Conservation (phyloP, 1,140 invertebrate species). For the Subanguina moxae region DNA sequence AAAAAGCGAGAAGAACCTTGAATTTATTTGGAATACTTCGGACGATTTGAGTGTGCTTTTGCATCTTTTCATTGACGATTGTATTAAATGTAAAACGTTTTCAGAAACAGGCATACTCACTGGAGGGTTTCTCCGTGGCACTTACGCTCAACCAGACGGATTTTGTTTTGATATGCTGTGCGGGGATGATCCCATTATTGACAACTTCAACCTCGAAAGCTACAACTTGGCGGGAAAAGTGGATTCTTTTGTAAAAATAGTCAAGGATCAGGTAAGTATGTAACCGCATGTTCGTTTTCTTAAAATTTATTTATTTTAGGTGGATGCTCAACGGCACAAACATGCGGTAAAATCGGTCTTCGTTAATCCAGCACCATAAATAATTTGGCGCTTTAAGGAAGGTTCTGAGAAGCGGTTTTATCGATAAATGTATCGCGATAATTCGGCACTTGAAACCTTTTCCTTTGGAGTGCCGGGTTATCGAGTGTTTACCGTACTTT, state of each 20-base stretch:
- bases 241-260: conserved; percentile 60
- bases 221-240: conserved; percentile 64
- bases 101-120: conserved; percentile 50
- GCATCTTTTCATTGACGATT: conserved; percentile 2
- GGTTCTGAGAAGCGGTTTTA: too few relatives aligned
- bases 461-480: too few relatives aligned
- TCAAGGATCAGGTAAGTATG: conserved; percentile 62
- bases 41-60: conserved; percentile 60
- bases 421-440: too few relatives aligned
- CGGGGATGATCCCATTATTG: conserved; percentile 71
- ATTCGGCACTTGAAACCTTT: too few relatives aligned
- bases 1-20: conserved; percentile 68
- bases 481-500: too few relatives aligned
- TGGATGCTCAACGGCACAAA: conserved; percentile 61
- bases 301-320: conserved; percentile 61
- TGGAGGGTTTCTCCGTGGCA: conserved; percentile 44
- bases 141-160: conserved; percentile 66
- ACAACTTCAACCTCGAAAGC: conserved; percentile 63
- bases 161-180: conserved; percentile 85
- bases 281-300: conserved; percentile 46
- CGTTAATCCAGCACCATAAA: too few relatives aligned
- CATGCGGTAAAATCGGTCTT: too few relatives aligned
- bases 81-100: conserved; percentile 16
- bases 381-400: too few relatives aligned
- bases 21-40: conserved; percentile 76